These are phyloP conservation scores for Ophiodon elongatus DNA, from an alignment of 2,113 vertebrate species.

Conservation along the genomic window DNA sequence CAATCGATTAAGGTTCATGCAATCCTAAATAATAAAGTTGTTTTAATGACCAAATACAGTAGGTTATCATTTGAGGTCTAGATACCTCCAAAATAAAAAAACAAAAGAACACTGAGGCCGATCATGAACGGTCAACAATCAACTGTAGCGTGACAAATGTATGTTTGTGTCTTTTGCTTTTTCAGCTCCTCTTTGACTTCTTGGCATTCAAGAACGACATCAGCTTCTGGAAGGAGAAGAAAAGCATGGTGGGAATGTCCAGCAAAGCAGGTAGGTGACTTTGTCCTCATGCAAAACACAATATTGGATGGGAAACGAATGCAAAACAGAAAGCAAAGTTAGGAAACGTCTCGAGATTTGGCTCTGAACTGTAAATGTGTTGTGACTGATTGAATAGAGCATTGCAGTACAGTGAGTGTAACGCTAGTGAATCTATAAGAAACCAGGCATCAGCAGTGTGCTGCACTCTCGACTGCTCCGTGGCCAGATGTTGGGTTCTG, in stretches of 20 bases:
- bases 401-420: background rate
- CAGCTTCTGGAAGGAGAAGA: conserved; percentile 99
- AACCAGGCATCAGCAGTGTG: background rate
- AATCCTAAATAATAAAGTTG: background rate
- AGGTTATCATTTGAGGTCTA: background rate
- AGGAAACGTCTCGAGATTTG: background rate
- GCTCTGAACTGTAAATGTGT: background rate
- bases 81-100: background rate
- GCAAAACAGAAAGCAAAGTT: background rate
- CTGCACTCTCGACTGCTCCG: background rate
- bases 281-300: background rate
- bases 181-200: conserved; percentile 97
- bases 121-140: background rate
- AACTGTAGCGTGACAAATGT: background rate
- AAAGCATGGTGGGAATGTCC: conserved; percentile 98
- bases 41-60: background rate
- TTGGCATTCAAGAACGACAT: conserved; percentile 99
- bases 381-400: background rate
- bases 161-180: conserved; percentile 19
- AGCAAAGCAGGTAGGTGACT: conserved; percentile 92
- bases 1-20: too few relatives aligned
- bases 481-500: conserved; percentile 30
- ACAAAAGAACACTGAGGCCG: too few relatives aligned
- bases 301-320: background rate
- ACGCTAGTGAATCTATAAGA: background rate